phyloP scores from a whole-genome alignment of 2,113 vertebrate species.

The Tylochromis polylepis region DNA sequence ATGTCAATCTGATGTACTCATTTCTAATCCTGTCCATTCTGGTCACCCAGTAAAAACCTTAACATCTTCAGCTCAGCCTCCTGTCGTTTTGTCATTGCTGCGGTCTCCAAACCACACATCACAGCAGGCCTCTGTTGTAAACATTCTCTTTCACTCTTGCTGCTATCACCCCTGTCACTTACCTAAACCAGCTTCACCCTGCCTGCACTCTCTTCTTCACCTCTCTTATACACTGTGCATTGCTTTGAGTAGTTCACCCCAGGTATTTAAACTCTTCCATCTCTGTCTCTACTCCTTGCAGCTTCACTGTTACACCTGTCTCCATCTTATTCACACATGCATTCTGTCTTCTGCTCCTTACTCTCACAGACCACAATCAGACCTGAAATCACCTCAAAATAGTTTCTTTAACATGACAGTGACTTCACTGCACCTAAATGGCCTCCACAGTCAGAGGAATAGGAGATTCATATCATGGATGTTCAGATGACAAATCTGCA shows the following conservation, averaged over 20 bases:
- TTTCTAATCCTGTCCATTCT: not conserved
- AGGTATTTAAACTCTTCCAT: not conserved
- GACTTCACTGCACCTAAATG: not conserved
- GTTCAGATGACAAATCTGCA: not conserved
- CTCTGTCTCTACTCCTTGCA: not conserved
- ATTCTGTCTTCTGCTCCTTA: not conserved
- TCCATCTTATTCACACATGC: not conserved
- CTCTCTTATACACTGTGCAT: not conserved
- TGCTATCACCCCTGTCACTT: not conserved
- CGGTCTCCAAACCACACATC: not conserved
- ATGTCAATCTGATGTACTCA: not conserved
- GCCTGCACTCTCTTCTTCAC: not conserved
- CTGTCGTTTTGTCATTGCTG: not conserved
- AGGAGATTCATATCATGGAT: fast-evolving
- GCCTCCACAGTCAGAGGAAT: not conserved
- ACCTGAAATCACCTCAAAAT: not conserved
- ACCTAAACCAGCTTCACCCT: not conserved
- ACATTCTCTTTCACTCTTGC: not conserved
- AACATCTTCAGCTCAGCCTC: not conserved
- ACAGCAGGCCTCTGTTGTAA: not conserved
- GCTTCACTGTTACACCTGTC: not conserved
- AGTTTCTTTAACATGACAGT: not conserved
- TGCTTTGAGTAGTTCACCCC: not conserved
- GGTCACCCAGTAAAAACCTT: not conserved
- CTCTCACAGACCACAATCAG: not conserved